Conservation (phyloP, 1,140 invertebrate species). For the silkworm (Bombyx mori) region ASM3026992v2 NC_085118.1:8223501-8224000, state of each 20-base stretch:
- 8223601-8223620: too few species aligned
- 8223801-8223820: constrained; percentile 35
- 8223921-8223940: too few species aligned
- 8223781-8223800: constrained; percentile 21
- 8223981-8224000: background rate
- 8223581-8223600: too few species aligned
- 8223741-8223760: constrained; percentile 42
- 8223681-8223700: background rate
- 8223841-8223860: constrained; percentile 41
- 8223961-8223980: background rate
- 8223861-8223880: constrained; percentile 52
- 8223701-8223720: background rate
- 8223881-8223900: constrained; percentile 28
- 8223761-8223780: constrained; percentile 42
- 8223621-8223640: too few species aligned
- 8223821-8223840: constrained; percentile 43
- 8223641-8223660: too few species aligned
- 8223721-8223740: background rate
- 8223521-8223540: too few species aligned
- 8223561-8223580: too few species aligned
- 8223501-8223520: too few species aligned
- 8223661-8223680: too few species aligned
- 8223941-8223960: too few species aligned
- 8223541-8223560: too few species aligned
- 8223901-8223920: constrained; percentile 17